Evolutionary conservation across 2,113 vertebrate genomes (phyloP).

Genomic region (Phaethon lepturus): DNA sequence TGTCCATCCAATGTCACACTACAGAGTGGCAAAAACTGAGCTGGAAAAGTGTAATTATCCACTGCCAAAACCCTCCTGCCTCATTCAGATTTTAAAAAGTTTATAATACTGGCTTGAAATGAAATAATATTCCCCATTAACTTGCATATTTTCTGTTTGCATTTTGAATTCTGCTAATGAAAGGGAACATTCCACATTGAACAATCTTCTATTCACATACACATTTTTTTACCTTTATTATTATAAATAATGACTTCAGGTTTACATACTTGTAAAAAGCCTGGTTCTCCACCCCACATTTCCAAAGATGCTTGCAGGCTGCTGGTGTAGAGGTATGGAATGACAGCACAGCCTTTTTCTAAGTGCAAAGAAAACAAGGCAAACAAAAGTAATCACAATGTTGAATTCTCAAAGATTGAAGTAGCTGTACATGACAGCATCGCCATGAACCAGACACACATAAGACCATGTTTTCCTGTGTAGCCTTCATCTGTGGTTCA

Average conservation of each 20-base stretch:
- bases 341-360: constrained; percentile 95
- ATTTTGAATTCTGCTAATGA: neutral
- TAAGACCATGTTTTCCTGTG: neutral
- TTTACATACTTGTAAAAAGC: constrained; percentile 97
- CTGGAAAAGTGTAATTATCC: neutral
- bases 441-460: neutral
- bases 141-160: neutral
- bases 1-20: neutral
- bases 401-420: neutral
- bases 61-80: neutral
- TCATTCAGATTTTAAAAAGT: neutral
- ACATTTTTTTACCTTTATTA: neutral
- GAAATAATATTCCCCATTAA: neutral
- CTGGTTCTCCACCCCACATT: constrained; percentile 97
- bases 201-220: neutral
- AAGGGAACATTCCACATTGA: neutral
- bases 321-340: constrained; percentile 98
- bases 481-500: neutral
- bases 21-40: neutral
- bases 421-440: neutral
- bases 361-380: constrained; percentile 66
- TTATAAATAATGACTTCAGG: neutral
- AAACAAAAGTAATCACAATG: neutral
- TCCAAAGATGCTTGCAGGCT: constrained; percentile 99
- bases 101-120: neutral